These are phyloP conservation scores for Chironomus riparius DNA, from an alignment of 2,888 invertebrate species.

Conservation along the genomic window DNA sequence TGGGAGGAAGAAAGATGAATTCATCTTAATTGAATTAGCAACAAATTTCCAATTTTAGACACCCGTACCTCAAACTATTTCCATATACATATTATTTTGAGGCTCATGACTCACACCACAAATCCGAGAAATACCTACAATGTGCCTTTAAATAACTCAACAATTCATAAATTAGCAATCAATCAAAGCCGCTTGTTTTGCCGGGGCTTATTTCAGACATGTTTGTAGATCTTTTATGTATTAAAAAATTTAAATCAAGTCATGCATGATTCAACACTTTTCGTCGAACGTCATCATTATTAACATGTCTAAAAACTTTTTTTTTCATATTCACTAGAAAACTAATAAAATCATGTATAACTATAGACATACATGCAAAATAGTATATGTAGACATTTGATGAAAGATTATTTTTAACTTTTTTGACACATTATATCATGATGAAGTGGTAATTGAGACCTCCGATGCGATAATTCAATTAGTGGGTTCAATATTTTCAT, in stretches of 20 bases:
- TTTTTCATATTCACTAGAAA: background rate
- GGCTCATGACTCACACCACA: background rate
- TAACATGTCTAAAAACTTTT: background rate
- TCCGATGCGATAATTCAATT: no score
- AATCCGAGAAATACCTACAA: background rate
- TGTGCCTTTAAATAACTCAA: background rate
- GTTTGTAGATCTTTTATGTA: background rate
- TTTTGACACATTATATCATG: no score
- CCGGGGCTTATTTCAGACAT: background rate
- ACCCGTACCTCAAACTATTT: background rate
- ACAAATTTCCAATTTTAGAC: slow-evolving; percentile 2
- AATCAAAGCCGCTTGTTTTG: slow-evolving; percentile 13
- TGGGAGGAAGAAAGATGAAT: background rate
- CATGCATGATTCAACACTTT: slow-evolving; percentile 25
- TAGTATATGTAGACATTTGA: no score
- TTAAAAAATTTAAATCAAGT: slow-evolving; percentile 11
- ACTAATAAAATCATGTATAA: no score
- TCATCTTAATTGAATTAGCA: background rate
- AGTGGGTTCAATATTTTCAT: no score
- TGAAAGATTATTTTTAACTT: no score
- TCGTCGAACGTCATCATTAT: background rate
- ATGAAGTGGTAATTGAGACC: no score
- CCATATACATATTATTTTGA: background rate
- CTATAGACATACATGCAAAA: no score
- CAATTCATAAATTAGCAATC: slow-evolving; percentile 23